Base-by-base conservation (phyloP, 2,888 invertebrate genomes). In the Andrena dorsata region DNA sequence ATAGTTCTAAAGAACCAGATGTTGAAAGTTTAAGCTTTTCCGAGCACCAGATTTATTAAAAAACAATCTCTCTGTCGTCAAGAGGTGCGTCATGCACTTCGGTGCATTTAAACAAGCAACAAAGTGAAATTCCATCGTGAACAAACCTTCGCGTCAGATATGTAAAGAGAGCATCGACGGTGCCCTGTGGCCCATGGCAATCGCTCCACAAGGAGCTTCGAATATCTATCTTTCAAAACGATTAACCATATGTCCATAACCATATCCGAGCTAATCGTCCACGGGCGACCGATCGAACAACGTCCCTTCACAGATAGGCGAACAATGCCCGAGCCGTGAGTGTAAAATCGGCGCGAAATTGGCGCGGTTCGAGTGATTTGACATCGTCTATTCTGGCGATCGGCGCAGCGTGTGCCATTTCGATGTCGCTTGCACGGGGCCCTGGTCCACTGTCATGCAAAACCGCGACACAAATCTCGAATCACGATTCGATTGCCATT, bases 391-490 rank as follows among this genome's bases (percentile, higher is more conserved):
- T 89, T 86, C 86, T 60, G 64, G 23, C 85, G 86, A 87, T 86
- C 76, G 84, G 77, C 77, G 74, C 65, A 77, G 71, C 88, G 85
- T 80, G 89, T 83, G 85, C 85, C 90, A 89, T 88, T 90, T 89
- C 79, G 85, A 83, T 76, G 89, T 85, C 76, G 84, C 77, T 84
- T 76, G 64, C 83, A 86, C 78, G 70, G 76, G 76, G 69, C 71
- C 82, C 63, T 49, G 77, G 81, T 69, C 84, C 87, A 88, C 80
- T 90, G 88, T 90, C 87, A 89, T 90, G 90, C 90, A 90, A 90
- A 90, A 88, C 87, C 86, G 83, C 89, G 87, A 87, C 89, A 87
- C 84, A 82, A 90, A 89, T 89, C 90, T 89, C 84, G 73, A 87
- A 86, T 89, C 88, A 82, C 79, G 86, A 89, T 86, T 88, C 85